Percentiles rank a stretch among this genome's conserved stretches.
Conservation (phyloP, 1,140 invertebrate species). For the Cheumatopsyche charites region DNA sequence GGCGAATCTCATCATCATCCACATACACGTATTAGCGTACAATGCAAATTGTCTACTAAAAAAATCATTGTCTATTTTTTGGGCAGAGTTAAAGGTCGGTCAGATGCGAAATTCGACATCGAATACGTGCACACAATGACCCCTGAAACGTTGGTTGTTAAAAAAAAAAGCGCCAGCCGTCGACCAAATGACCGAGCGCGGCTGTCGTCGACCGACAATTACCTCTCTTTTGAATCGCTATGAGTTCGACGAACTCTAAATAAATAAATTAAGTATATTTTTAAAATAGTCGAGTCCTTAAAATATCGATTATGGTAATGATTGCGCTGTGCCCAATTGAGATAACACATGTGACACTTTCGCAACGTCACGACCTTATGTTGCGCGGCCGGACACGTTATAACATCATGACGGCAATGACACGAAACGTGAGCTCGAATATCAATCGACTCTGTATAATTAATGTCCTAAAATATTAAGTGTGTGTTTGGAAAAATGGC, state of each 20-base stretch:
- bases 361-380: not conserved
- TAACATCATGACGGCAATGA: not conserved
- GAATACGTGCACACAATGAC: slow-evolving; percentile 1
- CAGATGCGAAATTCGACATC: slow-evolving; percentile 17
- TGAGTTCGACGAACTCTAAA: not conserved
- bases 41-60: slow-evolving; percentile 3
- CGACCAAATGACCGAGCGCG: not conserved
- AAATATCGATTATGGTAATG: not conserved
- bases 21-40: not conserved
- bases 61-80: slow-evolving; percentile 10
- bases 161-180: not conserved
- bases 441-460: slow-evolving; percentile 1
- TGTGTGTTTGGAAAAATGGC: no score
- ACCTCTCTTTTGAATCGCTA: not conserved
- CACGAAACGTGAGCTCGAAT: slow-evolving; percentile 15
- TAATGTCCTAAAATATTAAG: no score
- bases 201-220: slow-evolving; percentile 22
- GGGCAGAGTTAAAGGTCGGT: slow-evolving; percentile 6
- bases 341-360: slow-evolving; percentile 8
- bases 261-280: not conserved
- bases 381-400: no score
- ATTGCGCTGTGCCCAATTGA: not conserved
- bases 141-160: not conserved
- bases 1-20: not conserved
- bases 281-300: not conserved